A percentile compares a stretch with the other conserved stretches of the same genome.
These are phyloP conservation scores for Sebastes hubbsi DNA, from an alignment of 2,797 vertebrate genomes.

Conservation along the genomic window DNA sequence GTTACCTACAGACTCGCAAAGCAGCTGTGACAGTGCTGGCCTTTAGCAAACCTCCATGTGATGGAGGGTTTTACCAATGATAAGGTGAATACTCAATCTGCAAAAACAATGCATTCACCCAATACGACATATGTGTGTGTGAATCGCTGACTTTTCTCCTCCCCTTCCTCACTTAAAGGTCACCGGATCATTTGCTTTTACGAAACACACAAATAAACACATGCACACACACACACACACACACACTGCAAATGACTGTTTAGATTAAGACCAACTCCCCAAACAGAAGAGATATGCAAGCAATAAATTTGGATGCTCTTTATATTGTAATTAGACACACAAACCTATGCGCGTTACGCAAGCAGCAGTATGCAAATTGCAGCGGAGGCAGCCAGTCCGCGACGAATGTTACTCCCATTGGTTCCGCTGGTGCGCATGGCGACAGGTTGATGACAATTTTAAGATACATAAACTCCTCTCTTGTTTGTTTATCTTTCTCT, in stretches of 20 bases:
- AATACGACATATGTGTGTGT: constrained; percentile 2
- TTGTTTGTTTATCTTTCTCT: constrained; percentile 6
- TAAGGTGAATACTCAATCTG: constrained; percentile 31
- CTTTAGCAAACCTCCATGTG: constrained; percentile 55
- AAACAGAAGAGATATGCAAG: constrained; percentile 20
- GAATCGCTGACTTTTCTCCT: background rate
- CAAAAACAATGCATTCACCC: constrained; percentile 26
- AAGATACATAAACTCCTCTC: constrained; percentile 38
- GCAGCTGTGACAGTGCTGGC: constrained; percentile 52
- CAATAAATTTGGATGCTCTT: constrained; percentile 54
- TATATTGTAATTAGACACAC: constrained; percentile 57
- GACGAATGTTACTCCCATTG: constrained; percentile 45
- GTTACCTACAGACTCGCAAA: constrained; percentile 38
- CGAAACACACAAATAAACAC: constrained; percentile 8
- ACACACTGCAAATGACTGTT: constrained; percentile 30
- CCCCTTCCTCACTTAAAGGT: constrained; percentile 25
- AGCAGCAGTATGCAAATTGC: constrained; percentile 64
- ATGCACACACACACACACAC: background rate
- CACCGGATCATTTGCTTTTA: constrained; percentile 17
- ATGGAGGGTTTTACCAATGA: constrained; percentile 40
- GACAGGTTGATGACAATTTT: constrained; percentile 29
- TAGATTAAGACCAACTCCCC: background rate
- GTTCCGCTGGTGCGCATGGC: constrained; percentile 4
- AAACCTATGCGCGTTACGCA: constrained; percentile 51
- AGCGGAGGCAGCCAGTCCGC: constrained; percentile 33